phyloP scores from a whole-genome alignment of 2,113 vertebrate genomes.

The Semicossyphus pulcher region DNA sequence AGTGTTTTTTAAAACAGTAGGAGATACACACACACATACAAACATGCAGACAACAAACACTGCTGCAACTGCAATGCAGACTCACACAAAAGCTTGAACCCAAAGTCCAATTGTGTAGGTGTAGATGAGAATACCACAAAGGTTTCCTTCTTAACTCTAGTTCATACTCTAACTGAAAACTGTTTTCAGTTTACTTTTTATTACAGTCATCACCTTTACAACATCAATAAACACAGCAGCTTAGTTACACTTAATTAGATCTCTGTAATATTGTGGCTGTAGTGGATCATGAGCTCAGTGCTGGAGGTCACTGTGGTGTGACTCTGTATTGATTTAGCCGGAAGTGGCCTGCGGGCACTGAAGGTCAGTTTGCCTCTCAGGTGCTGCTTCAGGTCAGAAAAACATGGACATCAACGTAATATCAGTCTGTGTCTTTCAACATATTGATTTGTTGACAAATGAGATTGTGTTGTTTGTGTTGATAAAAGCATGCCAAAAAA shows the following conservation, averaged over 20 bases:
- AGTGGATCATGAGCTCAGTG: constrained; percentile 6
- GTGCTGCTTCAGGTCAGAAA: not conserved
- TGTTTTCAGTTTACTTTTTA: not conserved
- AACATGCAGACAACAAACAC: not conserved
- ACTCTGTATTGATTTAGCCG: constrained; percentile 40
- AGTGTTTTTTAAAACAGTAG: not conserved
- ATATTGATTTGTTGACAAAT: not conserved
- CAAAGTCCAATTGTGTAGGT: too few relatives aligned
- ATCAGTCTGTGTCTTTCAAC: rapidly evolving
- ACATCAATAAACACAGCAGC: not conserved
- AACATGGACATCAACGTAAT: not conserved
- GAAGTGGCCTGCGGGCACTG: not conserved
- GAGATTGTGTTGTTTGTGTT: not conserved
- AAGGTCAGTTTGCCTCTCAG: constrained; percentile 8
- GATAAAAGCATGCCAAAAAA: not conserved
- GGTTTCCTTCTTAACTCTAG: too few relatives aligned
- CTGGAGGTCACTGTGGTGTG: not conserved
- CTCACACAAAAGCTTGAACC: too few relatives aligned
- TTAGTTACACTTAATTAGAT: not conserved
- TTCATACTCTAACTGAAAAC: not conserved
- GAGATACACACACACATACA: not conserved
- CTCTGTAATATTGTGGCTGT: not conserved
- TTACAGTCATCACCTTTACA: not conserved
- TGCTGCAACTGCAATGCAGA: too few relatives aligned
- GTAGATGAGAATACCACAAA: too few relatives aligned